These are phyloP conservation scores for Nebria brevicollis DNA, from an alignment of 2,888 invertebrate species.

Conservation along the genomic window DNA sequence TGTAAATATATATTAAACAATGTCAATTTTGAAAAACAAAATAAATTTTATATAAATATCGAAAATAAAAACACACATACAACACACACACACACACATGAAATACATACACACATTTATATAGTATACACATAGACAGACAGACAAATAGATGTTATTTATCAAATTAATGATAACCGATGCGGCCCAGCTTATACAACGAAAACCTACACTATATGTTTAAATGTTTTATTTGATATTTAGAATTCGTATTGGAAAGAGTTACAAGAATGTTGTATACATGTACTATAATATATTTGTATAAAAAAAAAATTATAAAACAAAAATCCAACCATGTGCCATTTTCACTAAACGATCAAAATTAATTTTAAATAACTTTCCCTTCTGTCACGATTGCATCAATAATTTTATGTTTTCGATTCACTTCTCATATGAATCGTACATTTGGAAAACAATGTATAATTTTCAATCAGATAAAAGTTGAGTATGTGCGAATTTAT, in stretches of 20 bases:
- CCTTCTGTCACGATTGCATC: too few species aligned
- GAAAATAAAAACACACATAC: neutral
- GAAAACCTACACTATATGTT: constrained; percentile 41
- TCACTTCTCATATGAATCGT: too few species aligned
- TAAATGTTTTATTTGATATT: constrained; percentile 35
- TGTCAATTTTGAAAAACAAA: neutral
- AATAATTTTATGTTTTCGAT: too few species aligned
- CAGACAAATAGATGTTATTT: constrained; percentile 22
- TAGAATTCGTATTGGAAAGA: constrained; percentile 24
- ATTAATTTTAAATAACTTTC: neutral
- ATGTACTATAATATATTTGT: constrained; percentile 42
- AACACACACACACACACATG: constrained; percentile 7
- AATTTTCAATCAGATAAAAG: neutral
- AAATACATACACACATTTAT: constrained; percentile 2
- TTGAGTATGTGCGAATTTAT: neutral
- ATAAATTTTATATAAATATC: constrained; percentile 7
- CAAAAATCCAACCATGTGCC: constrained; percentile 29
- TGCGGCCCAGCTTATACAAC: constrained; percentile 46
- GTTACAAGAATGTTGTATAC: constrained; percentile 37
- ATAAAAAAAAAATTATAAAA: constrained; percentile 20
- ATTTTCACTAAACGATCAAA: constrained; percentile 10
- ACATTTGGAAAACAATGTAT: too few species aligned
- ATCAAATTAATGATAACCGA: constrained; percentile 26
- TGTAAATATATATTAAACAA: constrained; percentile 1
- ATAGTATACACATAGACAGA: constrained; percentile 23